Evolutionary conservation across 2,113 vertebrate species (phyloP), one percentile per base, ranked within the genome.

Genomic region (Myotis yumanensis): DNA sequence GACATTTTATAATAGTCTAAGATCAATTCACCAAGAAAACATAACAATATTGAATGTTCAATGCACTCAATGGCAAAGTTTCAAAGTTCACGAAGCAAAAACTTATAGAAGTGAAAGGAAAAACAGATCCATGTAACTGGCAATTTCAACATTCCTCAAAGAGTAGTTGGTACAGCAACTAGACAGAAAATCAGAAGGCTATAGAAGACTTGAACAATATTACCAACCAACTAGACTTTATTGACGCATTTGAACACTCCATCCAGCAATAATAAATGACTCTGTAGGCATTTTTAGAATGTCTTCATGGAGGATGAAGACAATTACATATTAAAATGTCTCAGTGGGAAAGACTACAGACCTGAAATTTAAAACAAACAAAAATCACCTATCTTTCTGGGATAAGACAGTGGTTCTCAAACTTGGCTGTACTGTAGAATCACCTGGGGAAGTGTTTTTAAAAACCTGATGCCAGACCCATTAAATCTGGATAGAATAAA

Each of bases 71-170:
- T 28, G 73, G 14, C 12, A 40, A 64, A 87, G 52, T 73, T 52
- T 82, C 46, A 75, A 83, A 89, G 72, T 75, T 81, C 68, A 54
- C 54, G n/a, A 73, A 52, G 43, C 28, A 75, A 89, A 94, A 75
- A 76, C 23, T 57, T 73, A 71, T 0, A 40, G 32, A 84, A 30
- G 51, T 57, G 15, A 76, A 82, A 46, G 22, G 46, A 75, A 68
- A 88, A 37, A 57, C 10, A 52, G 72, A 73, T 40, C 16, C 68
- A 75, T 62, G 7, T 82, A 52, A 51, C 15, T n/a, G n/a, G n/a
- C 35, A 40, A 75, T 93, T 75, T 93, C 46, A 71, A 85, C 7
- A 48, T 43, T 62, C 48, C 40, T 62, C 17, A 18, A 64, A 73
- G 37, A 90, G 62, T 59, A 90, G 57, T 66, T 23, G 15, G 48